Evolutionary conservation across 2,113 vertebrate species (phyloP).

Genomic region (Sander vitreus): DNA sequence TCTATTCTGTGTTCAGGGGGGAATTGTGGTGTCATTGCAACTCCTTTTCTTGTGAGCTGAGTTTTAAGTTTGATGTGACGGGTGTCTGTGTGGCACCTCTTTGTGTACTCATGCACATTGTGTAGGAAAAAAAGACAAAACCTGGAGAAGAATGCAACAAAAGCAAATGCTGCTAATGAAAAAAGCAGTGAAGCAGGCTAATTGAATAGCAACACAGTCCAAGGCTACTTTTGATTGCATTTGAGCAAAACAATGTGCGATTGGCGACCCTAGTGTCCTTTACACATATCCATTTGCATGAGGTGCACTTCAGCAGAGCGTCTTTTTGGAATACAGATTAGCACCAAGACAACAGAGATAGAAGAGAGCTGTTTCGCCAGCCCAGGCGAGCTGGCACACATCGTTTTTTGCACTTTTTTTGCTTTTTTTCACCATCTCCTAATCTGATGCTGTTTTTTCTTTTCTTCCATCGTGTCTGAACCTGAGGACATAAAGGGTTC

Average conservation of each 20-base stretch:
- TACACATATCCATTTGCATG: slow-evolving; percentile 72
- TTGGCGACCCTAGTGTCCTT: slow-evolving; percentile 42
- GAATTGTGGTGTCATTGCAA: neutral
- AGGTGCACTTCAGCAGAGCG: slow-evolving; percentile 66
- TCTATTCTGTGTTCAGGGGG: neutral
- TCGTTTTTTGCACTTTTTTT: neutral
- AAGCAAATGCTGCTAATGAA: slow-evolving; percentile 63
- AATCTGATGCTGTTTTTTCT: neutral
- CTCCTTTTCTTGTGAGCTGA: neutral
- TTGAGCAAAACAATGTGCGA: slow-evolving; percentile 40
- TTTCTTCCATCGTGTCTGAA: neutral
- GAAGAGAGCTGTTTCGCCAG: slow-evolving; percentile 52
- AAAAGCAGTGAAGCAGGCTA: slow-evolving; percentile 71
- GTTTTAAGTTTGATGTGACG: slow-evolving; percentile 2
- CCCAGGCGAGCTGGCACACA: slow-evolving; percentile 19
- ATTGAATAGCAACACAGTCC: slow-evolving; percentile 59
- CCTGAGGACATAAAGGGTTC: neutral
- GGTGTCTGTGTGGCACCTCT: slow-evolving; percentile 4
- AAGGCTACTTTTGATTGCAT: slow-evolving; percentile 64
- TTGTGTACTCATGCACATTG: slow-evolving; percentile 5
- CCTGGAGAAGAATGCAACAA: slow-evolving; percentile 26
- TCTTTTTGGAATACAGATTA: slow-evolving; percentile 68
- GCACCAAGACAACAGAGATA: slow-evolving; percentile 53
- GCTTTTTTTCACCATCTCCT: neutral
- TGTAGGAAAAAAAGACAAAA: slow-evolving; percentile 20